Evolutionary conservation across 2,113 vertebrate species (phyloP).

Genomic region (Globicephala melas): DNA sequence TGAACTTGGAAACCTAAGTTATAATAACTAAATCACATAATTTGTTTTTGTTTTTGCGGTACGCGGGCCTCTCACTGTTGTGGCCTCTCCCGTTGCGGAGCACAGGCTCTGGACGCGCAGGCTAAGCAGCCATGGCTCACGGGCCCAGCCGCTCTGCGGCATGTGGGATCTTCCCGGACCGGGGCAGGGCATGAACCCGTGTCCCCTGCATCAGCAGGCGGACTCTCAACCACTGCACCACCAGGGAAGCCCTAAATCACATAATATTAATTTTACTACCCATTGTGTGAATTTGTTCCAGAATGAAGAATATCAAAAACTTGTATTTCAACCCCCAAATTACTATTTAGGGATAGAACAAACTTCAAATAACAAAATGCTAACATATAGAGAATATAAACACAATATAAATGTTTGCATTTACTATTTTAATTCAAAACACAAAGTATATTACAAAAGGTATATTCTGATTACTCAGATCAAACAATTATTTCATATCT

Average conservation of each 20-base stretch:
- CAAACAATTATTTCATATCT: background rate
- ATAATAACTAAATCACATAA: background rate
- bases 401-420: background rate
- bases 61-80: too few relatives aligned
- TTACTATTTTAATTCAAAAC: background rate
- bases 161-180: too few relatives aligned
- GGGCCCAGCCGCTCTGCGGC: too few relatives aligned
- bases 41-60: too few relatives aligned
- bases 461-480: background rate
- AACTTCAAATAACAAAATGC: background rate
- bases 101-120: too few relatives aligned
- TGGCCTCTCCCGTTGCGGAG: too few relatives aligned
- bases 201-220: too few relatives aligned
- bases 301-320: background rate
- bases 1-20: background rate
- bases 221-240: too few relatives aligned
- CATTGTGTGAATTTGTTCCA: background rate
- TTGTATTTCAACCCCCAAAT: background rate
- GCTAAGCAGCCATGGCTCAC: too few relatives aligned
- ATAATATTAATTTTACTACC: background rate
- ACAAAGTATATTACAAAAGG: background rate
- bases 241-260: too few relatives aligned
- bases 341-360: background rate
- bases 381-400: background rate
- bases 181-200: too few relatives aligned